Evolutionary conservation across 1,140 invertebrate genomes (phyloP), one percentile per base, ranked within the genome.

Genomic region (Euura lappo): DNA sequence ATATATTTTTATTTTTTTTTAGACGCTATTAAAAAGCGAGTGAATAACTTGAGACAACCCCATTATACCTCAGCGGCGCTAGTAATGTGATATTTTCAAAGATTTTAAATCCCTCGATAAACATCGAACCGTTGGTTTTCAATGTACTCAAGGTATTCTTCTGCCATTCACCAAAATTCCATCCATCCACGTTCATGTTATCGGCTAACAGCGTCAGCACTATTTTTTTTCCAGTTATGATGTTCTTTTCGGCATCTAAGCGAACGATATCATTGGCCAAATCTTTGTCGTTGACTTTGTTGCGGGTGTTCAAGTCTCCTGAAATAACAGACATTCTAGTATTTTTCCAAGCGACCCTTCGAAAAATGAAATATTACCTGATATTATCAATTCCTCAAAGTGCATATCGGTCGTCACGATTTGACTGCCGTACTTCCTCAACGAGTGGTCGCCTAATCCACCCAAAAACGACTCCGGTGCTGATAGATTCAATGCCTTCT

Each of bases 231-330:
- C 78, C 83, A 10, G 73, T 79, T 2, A 86, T 65, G 6, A 78
- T 51, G 72, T 80, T 84, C 11, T 70, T 13, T 68, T 75, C 5
- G 2, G 73, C 70, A 69, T 83, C 76, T 6, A 71, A n/a, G 71
- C 75, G 77, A 45, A 81, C 76, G 10, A 86, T 67, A 28, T 86
- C 83, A 4, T 69, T 78, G 0, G 74, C 69, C 6, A 85, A 75
- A 75, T 84, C 75, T 45, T 85, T 68, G 43, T 75, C 74, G 70
- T 85, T 86, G 11, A 86, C 72, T 13, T 76, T 78, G 6, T 75
- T 77, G 5, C 68, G 46, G 42, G 74, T 68, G 42, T 70, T 28
- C 6, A 82, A 67, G 65, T 77, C 60, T 47, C 72, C 81, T 80
- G 64, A 28, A 42, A 65, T 45, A 28, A 71, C 10, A 67, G 28